phyloP scores from a whole-genome alignment of 2,888 invertebrate species.

The Plebejus anna region DNA sequence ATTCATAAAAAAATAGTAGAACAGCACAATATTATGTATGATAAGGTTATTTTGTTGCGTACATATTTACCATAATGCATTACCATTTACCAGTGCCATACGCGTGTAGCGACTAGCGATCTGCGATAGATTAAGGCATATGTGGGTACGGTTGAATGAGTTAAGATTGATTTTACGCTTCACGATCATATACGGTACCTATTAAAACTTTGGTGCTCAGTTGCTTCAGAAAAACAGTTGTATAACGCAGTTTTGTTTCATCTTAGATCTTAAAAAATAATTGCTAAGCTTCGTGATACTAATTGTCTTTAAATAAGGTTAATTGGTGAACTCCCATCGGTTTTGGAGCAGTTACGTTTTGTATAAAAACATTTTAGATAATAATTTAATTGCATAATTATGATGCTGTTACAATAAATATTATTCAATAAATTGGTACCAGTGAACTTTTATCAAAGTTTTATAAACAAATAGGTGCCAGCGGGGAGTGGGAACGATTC shows the following conservation, averaged over 20 bases:
- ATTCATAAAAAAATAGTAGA: neutral
- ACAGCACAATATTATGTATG: neutral
- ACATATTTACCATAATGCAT: neutral
- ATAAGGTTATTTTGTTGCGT: neutral
- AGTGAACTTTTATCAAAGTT: slow-evolving; percentile 14
- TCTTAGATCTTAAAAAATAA: neutral
- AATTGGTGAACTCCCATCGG: slow-evolving; percentile 8
- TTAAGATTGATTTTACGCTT: slow-evolving; percentile 40
- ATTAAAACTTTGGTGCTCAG: slow-evolving; percentile 21
- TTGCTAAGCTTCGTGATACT: neutral
- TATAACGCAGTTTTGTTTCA: slow-evolving; percentile 12
- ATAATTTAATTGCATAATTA: slow-evolving; percentile 19
- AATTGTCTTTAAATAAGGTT: slow-evolving; percentile 8
- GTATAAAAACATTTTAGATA: slow-evolving; percentile 10
- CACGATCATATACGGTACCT: slow-evolving; percentile 35
- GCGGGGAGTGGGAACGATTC: neutral
- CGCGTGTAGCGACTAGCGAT: slow-evolving; percentile 12
- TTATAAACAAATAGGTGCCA: slow-evolving; percentile 10
- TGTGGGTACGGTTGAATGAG: slow-evolving; percentile 25
- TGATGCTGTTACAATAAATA: slow-evolving; percentile 3
- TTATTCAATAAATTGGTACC: slow-evolving; percentile 23
- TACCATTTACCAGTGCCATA: neutral
- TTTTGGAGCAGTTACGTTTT: slow-evolving; percentile 17
- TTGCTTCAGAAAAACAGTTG: slow-evolving; percentile 16
- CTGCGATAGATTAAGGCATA: slow-evolving; percentile 7